Conservation (phyloP, 2,113 vertebrate species). For the Tonatia bakeri region DNA sequence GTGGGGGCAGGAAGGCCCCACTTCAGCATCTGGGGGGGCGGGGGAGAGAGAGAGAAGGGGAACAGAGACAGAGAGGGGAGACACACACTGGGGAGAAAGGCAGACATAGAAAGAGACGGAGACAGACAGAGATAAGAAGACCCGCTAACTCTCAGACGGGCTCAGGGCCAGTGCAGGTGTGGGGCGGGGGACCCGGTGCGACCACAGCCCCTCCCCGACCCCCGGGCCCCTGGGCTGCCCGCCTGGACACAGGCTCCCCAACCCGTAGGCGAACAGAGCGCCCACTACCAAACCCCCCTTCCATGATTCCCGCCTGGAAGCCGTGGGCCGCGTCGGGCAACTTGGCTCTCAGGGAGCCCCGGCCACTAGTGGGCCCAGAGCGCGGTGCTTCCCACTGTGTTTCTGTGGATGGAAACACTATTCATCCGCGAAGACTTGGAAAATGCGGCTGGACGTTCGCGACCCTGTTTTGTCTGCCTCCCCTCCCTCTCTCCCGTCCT, state of each 20-base stretch:
- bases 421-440: not conserved
- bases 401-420: not conserved
- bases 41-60: no score
- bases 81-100: not conserved
- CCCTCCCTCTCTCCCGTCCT: not conserved
- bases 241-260: no score
- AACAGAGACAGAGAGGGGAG: not conserved
- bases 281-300: rapidly evolving
- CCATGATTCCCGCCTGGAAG: not conserved
- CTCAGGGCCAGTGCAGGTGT: no score
- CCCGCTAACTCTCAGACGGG: not conserved
- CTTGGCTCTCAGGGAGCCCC: not conserved
- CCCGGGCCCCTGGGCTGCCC: not conserved
- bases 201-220: not conserved
- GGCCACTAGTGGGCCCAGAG: not conserved
- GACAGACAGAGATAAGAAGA: not conserved
- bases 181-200: no score
- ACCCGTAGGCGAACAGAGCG: rapidly evolving
- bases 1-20: rapidly evolving
- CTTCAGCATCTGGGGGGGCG: not conserved
- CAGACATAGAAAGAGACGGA: no score
- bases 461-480: not conserved
- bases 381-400: no score
- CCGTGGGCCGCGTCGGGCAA: not conserved
- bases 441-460: not conserved